Base-by-base conservation (phyloP, 2,888 invertebrate genomes). In the Torymus tubicola region DNA sequence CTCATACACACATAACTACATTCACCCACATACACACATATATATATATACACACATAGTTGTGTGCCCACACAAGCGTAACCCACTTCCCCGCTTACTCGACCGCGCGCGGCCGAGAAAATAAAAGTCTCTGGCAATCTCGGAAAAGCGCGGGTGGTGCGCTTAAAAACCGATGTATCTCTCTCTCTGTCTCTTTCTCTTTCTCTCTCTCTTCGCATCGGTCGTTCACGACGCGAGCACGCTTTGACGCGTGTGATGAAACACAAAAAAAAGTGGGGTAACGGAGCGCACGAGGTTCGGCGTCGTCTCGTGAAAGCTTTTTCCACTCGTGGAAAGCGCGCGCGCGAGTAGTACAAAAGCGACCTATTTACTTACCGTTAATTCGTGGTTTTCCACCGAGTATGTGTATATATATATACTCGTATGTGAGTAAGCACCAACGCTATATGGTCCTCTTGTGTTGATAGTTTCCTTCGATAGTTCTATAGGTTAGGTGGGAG, bases 351-450 rank as follows among this genome's bases (percentile, higher is more conserved):
- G 64, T 24, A 60, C 74, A 82, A 84, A 84, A 82, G 78, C 79
- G 83, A 83, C 83, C 84, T 81, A 83, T 83, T 84, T 83, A 71
- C 53, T 68, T 42, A 78, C 24, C 75, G 80, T 72, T 68, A 74
- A 81, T 77, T 76, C 77, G 2, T 8, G 42, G 42, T 1, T 42
- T 42, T 42, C 10, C 42, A 5, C 1, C 42, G 42, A 42, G 42
- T 42, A 42, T 8, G 42, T 42, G 8, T 31, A 31, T 42, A 8
- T 8, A 0, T 31, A 8, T 3, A 5, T 8, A 42, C 21, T 21
- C 21, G 21, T 21, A 42, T 42, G 42, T 8, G 42, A 42, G 42
- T 21, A 21, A 21, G 42, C 10, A 42, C 42, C 3, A 3, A 42
- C 42, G 42, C 42, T 42, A 21, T 21, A 21, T 21, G 42, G 42